phyloP scores from a whole-genome alignment of 2,888 invertebrate species.

The Melieria omissa region DNA sequence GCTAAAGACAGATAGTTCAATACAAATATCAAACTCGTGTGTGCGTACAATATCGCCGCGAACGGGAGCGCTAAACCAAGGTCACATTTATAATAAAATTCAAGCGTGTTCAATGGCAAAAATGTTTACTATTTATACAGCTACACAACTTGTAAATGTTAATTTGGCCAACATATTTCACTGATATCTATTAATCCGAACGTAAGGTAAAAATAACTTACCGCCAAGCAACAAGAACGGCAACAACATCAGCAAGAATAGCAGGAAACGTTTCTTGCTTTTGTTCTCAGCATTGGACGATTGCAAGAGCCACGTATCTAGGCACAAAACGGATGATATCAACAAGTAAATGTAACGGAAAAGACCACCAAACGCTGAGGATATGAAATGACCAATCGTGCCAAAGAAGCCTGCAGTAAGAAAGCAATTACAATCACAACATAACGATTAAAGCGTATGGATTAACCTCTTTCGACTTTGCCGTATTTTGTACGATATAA shows the following conservation, averaged over 20 bases:
- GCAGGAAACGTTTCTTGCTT: slow-evolving; percentile 61
- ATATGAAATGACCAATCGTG: slow-evolving; percentile 48
- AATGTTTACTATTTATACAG: not conserved
- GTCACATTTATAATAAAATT: slow-evolving; percentile 19
- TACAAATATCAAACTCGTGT: slow-evolving; percentile 21
- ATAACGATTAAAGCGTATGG: not conserved
- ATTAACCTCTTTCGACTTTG: slow-evolving; percentile 42
- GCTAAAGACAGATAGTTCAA: slow-evolving; percentile 1
- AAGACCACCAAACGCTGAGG: slow-evolving; percentile 48
- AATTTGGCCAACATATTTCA: not conserved
- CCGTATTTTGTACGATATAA: slow-evolving; percentile 49
- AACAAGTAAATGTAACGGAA: slow-evolving; percentile 58
- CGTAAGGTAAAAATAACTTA: slow-evolving; percentile 64
- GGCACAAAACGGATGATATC: slow-evolving; percentile 61
- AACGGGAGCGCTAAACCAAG: slow-evolving; percentile 6
- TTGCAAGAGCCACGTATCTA: slow-evolving; percentile 61
- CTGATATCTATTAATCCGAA: not conserved
- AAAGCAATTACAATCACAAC: not conserved
- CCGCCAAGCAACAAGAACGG: slow-evolving; percentile 71
- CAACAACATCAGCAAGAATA: slow-evolving; percentile 67
- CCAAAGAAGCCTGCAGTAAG: slow-evolving; percentile 51
- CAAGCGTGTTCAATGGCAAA: slow-evolving; percentile 23
- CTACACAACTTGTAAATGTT: not conserved
- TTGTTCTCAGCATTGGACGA: slow-evolving; percentile 56
- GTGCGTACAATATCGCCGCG: not conserved